Percentiles rank a stretch among this genome's conserved stretches.
Conservation (phyloP, 2,113 vertebrate species). For the Triplophysa tibetana region DNA sequence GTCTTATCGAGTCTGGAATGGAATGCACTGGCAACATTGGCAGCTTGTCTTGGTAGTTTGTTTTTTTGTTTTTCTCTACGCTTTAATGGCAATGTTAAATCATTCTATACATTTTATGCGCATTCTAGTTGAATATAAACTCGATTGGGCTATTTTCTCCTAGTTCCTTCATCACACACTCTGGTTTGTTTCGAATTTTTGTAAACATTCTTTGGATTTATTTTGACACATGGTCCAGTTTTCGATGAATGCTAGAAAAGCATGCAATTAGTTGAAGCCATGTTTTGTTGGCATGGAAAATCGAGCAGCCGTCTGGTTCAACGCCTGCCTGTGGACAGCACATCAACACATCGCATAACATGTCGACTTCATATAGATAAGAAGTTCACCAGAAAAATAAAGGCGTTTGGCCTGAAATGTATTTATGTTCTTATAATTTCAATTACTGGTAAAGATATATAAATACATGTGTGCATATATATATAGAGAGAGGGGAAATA, state of each 20-base stretch:
- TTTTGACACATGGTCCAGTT: not conserved
- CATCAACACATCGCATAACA: not conserved
- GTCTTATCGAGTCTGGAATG: too few relatives aligned
- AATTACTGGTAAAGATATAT: too few relatives aligned
- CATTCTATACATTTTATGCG: too few relatives aligned
- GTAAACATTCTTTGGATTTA: not conserved
- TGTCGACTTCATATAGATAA: not conserved
- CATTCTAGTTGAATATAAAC: too few relatives aligned
- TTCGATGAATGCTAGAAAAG: not conserved
- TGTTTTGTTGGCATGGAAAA: conserved; percentile 27
- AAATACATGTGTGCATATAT: too few relatives aligned
- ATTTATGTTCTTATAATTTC: too few relatives aligned
- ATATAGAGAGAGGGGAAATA: too few relatives aligned
- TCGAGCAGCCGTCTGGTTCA: not conserved
- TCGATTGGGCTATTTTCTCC: too few relatives aligned
- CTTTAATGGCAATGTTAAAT: not conserved
- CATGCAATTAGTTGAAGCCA: not conserved
- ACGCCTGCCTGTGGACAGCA: conserved; percentile 9
- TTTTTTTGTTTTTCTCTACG: not conserved
- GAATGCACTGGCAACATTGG: too few relatives aligned
- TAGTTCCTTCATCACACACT: not conserved
- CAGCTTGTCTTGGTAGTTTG: too few relatives aligned
- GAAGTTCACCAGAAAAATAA: too few relatives aligned
- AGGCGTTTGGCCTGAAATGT: too few relatives aligned
- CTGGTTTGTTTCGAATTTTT: not conserved